These are phyloP conservation scores for Camponotus floridanus DNA, from an alignment of 1,140 invertebrate species.

Conservation along the genomic window DNA sequence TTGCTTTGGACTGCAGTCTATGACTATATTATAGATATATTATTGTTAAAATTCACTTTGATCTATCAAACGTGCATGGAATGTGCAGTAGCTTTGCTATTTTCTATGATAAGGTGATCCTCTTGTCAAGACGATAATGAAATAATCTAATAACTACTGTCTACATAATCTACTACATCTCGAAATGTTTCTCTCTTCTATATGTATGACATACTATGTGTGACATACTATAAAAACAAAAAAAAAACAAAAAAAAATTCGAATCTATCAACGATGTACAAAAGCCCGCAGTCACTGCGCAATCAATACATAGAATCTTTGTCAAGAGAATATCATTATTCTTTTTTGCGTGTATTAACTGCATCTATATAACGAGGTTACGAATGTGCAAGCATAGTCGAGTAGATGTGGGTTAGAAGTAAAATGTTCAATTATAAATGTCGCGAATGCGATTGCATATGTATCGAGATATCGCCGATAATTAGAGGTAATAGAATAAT, in stretches of 20 bases:
- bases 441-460: slow-evolving; percentile 36
- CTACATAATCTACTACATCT: slow-evolving; percentile 28
- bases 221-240: slow-evolving; percentile 5
- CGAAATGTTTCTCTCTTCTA: slow-evolving; percentile 40
- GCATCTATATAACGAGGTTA: slow-evolving; percentile 64
- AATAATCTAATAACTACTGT: slow-evolving; percentile 42
- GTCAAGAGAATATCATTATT: slow-evolving; percentile 40
- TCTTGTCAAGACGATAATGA: slow-evolving; percentile 34
- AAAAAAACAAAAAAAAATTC: slow-evolving; percentile 34
- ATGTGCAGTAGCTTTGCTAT: slow-evolving; percentile 69
- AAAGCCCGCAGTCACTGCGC: slow-evolving; percentile 57
- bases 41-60: slow-evolving; percentile 53
- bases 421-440: slow-evolving; percentile 57
- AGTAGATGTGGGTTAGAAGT: slow-evolving; percentile 59
- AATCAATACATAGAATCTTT: slow-evolving; percentile 45
- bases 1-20: slow-evolving; percentile 52
- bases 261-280: slow-evolving; percentile 66
- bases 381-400: slow-evolving; percentile 72
- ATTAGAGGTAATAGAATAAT: slow-evolving; percentile 27
- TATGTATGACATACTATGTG: slow-evolving; percentile 17
- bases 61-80: slow-evolving; percentile 68
- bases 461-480: not conserved
- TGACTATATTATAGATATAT: slow-evolving; percentile 39
- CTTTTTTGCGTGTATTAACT: slow-evolving; percentile 51
- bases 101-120: slow-evolving; percentile 54